A percentile compares a stretch with the other conserved stretches of the same genome.
Conservation (phyloP, 30 jellyfish, hydroid and myxozoan genomes). For the Aurelia coerulea region DNA sequence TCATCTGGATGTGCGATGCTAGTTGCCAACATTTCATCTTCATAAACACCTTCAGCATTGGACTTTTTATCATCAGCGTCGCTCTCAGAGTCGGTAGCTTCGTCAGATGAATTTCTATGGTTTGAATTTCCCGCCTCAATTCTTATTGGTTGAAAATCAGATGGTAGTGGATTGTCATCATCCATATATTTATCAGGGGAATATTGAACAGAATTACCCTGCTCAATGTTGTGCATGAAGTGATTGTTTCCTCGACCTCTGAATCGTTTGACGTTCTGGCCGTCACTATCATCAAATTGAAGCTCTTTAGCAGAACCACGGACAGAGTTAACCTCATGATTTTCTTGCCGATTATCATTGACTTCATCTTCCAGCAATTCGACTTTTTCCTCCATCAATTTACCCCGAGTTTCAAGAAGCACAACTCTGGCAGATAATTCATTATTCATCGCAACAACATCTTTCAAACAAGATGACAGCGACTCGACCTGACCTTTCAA, state of each 20-base stretch:
- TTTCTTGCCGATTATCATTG: not conserved
- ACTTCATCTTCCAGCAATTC: not conserved
- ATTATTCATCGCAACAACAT: constrained; percentile 42
- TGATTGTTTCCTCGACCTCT: not conserved
- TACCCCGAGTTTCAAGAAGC: constrained; percentile 63
- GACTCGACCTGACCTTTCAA: constrained; percentile 24
- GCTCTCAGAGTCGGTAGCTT: not conserved
- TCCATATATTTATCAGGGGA: constrained; percentile 87
- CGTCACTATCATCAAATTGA: not conserved
- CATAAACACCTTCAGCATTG: not conserved
- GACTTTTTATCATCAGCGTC: not conserved
- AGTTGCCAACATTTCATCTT: not conserved
- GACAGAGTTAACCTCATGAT: not conserved
- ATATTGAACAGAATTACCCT: constrained; percentile 6
- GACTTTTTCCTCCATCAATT: constrained; percentile 54
- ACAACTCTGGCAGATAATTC: constrained; percentile 81
- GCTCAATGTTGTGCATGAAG: not conserved
- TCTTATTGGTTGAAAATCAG: constrained; percentile 49
- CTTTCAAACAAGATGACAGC: constrained; percentile 34
- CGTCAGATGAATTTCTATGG: not conserved
- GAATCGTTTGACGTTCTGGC: not conserved
- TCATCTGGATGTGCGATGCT: not conserved
- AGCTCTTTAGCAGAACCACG: not conserved
- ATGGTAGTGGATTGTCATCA: constrained; percentile 46
- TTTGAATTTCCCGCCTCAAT: not conserved